Percentiles rank a stretch among this genome's conserved stretches.
Conservation (phyloP, 1,140 invertebrate species). For the Nixonia krombeini region DNA sequence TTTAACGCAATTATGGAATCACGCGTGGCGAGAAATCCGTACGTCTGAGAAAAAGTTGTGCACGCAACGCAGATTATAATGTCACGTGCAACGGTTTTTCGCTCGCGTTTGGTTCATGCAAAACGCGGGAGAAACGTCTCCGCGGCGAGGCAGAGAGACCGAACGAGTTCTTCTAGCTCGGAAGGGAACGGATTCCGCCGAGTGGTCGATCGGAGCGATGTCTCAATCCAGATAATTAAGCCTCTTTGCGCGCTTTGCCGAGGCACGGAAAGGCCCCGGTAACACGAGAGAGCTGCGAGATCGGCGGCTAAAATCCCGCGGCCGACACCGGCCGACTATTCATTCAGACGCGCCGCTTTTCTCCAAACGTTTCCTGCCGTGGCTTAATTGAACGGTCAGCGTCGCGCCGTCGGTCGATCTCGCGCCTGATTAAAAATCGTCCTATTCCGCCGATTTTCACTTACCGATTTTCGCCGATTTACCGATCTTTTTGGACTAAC, state of each 20-base stretch:
- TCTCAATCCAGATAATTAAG: slow-evolving; percentile 66
- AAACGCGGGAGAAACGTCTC: slow-evolving; percentile 35
- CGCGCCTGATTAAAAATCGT: no score
- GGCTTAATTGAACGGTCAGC: background rate
- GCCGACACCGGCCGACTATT: slow-evolving; percentile 12
- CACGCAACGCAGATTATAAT: slow-evolving; percentile 25
- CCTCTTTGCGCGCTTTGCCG: slow-evolving; percentile 53
- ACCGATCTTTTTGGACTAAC: no score
- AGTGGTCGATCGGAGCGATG: slow-evolving; percentile 48
- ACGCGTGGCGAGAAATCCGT: background rate
- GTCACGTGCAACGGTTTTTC: slow-evolving; percentile 25
- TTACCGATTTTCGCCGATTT: no score
- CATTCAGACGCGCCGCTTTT: background rate
- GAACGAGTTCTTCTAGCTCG: slow-evolving; percentile 36
- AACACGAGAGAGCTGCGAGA: slow-evolving; percentile 29
- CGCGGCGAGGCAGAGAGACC: slow-evolving; percentile 12
- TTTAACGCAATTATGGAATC: no score
- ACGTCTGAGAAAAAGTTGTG: background rate
- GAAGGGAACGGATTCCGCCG: slow-evolving; percentile 36
- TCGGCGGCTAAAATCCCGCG: slow-evolving; percentile 15
- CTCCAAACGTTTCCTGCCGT: background rate
- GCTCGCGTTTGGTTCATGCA: slow-evolving; percentile 17
- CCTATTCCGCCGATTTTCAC: no score
- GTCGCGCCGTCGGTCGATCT: no score
- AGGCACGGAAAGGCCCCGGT: slow-evolving; percentile 30